phyloP scores from a whole-genome alignment of 2,797 vertebrate species.

The Tenualosa ilisha region DNA sequence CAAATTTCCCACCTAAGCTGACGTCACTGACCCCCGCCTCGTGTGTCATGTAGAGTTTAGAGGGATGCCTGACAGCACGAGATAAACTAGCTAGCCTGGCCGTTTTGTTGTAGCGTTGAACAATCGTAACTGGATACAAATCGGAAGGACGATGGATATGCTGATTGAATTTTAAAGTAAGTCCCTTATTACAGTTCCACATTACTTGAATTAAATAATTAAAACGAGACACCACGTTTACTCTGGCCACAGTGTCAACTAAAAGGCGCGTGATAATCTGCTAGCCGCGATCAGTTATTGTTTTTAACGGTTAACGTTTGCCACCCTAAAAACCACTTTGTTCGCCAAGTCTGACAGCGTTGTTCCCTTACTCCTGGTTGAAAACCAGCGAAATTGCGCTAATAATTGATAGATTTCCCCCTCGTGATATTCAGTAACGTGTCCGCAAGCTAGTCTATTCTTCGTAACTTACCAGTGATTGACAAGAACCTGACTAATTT shows the following conservation, averaged over 20 bases:
- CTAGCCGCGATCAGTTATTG: not conserved
- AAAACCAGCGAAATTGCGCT: not conserved
- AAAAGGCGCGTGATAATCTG: not conserved
- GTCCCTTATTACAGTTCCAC: not conserved
- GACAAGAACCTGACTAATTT: not conserved
- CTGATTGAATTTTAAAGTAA: not conserved
- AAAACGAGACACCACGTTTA: not conserved
- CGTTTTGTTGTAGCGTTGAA: constrained; percentile 4
- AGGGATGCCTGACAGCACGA: constrained; percentile 54
- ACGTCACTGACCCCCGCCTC: constrained; percentile 71
- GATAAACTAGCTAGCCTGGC: constrained; percentile 42
- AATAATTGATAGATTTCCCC: not conserved
- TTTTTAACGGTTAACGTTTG: not conserved
- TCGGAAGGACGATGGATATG: not conserved
- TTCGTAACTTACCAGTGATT: not conserved
- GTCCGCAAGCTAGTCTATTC: not conserved
- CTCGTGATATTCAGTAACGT: not conserved
- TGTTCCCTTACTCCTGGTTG: not conserved
- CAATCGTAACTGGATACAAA: not conserved
- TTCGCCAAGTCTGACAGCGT: not conserved
- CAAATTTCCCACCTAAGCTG: not conserved
- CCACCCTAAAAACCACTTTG: not conserved
- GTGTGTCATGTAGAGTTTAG: constrained; percentile 55
- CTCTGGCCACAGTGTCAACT: not conserved
- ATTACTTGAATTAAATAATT: not conserved